Evolutionary conservation across 2,797 vertebrate genomes (phyloP), one percentile per base, ranked within the genome.

Genomic region (Neosalanx taihuensis): DNA sequence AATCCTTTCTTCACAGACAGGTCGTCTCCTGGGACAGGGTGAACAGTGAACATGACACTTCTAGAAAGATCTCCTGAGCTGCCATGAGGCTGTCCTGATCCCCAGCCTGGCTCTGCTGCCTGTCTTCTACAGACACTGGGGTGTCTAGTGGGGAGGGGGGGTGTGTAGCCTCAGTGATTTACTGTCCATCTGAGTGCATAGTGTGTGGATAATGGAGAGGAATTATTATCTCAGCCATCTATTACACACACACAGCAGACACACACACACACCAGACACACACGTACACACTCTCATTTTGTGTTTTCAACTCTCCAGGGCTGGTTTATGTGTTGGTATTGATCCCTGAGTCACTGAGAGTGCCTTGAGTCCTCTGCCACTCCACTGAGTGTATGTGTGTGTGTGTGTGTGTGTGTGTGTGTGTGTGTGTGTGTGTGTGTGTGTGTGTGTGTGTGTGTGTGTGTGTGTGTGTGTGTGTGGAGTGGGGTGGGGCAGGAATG

Each of bases 151-250:
- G 23, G 23, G 23, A 26, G 23, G 23, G 23, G 23, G 23, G 23
- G 51, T 56, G 51, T 56, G 51, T 33, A 51, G 30, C 26, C 71
- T n/a, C 23, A 10, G 58, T 78, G 70, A 79, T 76, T 81, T 76
- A 80, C 20, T 67, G 59, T 51, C 68, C n/a, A 58, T 26, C 65
- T 75, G 67, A 75, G 66, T 67, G 74, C 15, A 65, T 20, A 37
- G 31, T 33, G 63, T 29, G 71, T 64, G 71, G 23, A 64, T 80
- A 78, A 81, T 82, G 72, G 64, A 81, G 59, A 67, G 72, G 69
- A 59, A 46, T 80, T 81, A 82, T 83, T 71, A 70, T 61, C 66
- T 10, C 35, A 37, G 41, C 51, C 56, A 75, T 82, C 80, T 73
- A 82, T 85, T 77, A 67, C 46, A 35, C 57, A 10, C 6, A 61